These are phyloP conservation scores for Dromiciops gliroides DNA, from an alignment of 2,113 vertebrate species.

Conservation along the genomic window DNA sequence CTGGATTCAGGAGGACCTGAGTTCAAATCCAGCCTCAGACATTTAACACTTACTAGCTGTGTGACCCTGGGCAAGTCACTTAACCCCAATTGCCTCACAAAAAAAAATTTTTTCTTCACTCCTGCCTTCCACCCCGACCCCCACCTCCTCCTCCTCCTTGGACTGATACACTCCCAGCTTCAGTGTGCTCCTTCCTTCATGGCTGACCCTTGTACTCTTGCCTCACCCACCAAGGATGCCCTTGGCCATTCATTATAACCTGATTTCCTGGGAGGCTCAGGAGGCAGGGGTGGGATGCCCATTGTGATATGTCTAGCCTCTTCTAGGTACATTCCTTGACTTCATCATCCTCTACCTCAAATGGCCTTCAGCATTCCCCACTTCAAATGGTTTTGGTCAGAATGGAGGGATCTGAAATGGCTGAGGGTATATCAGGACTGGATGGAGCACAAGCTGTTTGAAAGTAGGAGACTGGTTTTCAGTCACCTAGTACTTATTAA, in stretches of 20 bases:
- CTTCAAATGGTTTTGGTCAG: neutral
- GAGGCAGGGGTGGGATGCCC: neutral
- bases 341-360: neutral
- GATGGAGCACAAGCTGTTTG: neutral
- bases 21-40: too few species aligned
- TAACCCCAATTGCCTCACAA: too few species aligned
- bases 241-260: neutral
- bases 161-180: neutral
- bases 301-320: neutral
- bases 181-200: neutral
- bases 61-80: too few species aligned
- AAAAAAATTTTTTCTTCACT: too few species aligned
- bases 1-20: too few species aligned
- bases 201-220: too few species aligned
- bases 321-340: neutral
- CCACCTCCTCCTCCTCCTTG: neutral
- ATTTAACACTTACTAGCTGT: too few species aligned
- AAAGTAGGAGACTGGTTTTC: neutral
- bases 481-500: neutral
- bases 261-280: neutral
- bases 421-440: neutral
- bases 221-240: neutral
- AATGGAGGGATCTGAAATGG: neutral
- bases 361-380: neutral
- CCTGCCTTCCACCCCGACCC: neutral